These are phyloP conservation scores for Cryptoblepharus egeriae DNA, from an alignment of 2,797 vertebrate genomes.

Conservation along the genomic window DNA sequence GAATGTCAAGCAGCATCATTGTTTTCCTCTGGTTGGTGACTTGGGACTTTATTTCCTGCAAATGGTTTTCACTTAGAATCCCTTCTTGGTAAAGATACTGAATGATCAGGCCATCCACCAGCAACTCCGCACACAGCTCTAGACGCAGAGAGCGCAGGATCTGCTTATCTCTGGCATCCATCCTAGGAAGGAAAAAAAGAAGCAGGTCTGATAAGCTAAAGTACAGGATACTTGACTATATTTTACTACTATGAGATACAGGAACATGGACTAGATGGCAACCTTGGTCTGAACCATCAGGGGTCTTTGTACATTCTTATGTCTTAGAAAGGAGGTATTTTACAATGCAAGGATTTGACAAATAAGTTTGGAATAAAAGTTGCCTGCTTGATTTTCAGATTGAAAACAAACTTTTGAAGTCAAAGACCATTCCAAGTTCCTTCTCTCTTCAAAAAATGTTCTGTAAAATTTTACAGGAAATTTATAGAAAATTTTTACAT, in stretches of 20 bases:
- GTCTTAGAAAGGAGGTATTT: constrained; percentile 27
- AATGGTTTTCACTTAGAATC: constrained; percentile 81
- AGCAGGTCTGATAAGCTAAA: neutral
- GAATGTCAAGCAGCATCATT: constrained; percentile 86
- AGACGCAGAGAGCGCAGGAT: constrained; percentile 83
- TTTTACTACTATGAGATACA: too few relatives aligned
- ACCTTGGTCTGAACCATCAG: too few relatives aligned
- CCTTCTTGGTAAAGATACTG: constrained; percentile 91
- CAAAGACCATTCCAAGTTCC: neutral
- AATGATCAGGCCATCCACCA: constrained; percentile 86
- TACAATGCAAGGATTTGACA: neutral
- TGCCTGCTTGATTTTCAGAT: neutral
- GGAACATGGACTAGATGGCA: too few relatives aligned
- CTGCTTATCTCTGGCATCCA: constrained; percentile 86
- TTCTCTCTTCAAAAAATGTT: neutral
- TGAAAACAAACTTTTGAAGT: neutral
- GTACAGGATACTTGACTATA: too few relatives aligned
- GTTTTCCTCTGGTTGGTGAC: constrained; percentile 79
- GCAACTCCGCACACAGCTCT: constrained; percentile 83
- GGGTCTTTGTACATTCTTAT: neutral
- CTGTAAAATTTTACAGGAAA: too few relatives aligned
- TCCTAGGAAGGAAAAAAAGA: constrained; percentile 62
- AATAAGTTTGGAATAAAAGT: constrained; percentile 21
- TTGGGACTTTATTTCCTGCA: constrained; percentile 87
- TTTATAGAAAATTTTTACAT: too few relatives aligned